phyloP scores from a whole-genome alignment of 2,888 invertebrate species.

The Stegophylla sp. region DNA sequence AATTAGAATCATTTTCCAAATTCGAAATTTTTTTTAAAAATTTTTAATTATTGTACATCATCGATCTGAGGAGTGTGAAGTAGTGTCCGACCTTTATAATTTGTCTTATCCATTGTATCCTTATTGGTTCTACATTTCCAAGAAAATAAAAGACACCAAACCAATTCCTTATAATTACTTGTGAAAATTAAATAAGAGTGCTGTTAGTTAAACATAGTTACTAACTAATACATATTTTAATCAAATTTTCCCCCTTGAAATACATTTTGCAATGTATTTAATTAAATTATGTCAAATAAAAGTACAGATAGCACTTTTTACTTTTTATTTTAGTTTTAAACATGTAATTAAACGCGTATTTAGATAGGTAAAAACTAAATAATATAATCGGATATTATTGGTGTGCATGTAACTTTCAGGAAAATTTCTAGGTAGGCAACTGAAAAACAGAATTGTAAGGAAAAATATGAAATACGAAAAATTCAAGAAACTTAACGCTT shows the following conservation, averaged over 20 bases:
- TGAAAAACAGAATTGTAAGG: too few species aligned
- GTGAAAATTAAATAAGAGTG: constrained; percentile 27
- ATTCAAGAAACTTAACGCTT: too few species aligned
- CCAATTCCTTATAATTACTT: background rate
- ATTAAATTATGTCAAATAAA: background rate
- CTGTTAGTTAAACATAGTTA: background rate
- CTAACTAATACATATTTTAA: background rate
- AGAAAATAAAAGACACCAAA: constrained; percentile 7
- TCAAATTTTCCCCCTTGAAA: background rate
- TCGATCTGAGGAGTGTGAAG: background rate
- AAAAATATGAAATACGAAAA: too few species aligned
- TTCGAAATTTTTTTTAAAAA: background rate
- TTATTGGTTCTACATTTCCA: background rate
- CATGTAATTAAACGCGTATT: background rate
- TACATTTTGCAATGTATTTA: background rate
- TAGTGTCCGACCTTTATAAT: background rate
- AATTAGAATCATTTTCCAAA: background rate
- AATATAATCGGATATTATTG: too few species aligned
- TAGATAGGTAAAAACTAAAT: too few species aligned
- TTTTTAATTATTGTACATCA: background rate
- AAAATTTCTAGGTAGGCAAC: too few species aligned
- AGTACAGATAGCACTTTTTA: background rate
- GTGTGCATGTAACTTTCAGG: too few species aligned
- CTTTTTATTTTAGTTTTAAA: background rate
- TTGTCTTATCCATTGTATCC: background rate